Conservation (phyloP, 2,113 vertebrate genomes). For the Mola mola region DNA sequence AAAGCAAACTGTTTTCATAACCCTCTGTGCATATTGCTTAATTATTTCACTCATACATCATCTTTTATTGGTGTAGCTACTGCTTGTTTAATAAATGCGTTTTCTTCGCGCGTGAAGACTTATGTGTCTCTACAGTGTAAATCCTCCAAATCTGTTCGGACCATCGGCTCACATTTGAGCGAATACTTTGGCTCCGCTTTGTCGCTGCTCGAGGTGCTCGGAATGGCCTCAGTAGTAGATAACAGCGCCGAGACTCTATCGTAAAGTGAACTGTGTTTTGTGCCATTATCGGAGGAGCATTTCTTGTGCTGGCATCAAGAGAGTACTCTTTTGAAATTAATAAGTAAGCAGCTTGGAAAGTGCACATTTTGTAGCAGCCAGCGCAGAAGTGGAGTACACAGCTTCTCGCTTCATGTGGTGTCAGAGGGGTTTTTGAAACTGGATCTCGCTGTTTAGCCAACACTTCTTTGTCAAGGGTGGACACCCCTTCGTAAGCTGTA, state of each 20-base stretch:
- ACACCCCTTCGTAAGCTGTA: neutral
- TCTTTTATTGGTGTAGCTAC: neutral
- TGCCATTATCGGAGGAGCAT: neutral
- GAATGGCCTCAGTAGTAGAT: conserved; percentile 18
- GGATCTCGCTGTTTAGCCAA: neutral
- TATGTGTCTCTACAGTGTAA: neutral
- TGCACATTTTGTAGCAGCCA: neutral
- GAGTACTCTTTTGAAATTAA: conserved; percentile 28
- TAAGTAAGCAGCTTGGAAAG: neutral
- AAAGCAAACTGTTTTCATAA: conserved; percentile 10
- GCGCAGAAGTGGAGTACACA: neutral
- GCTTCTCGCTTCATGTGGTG: neutral
- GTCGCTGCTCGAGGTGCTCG: conserved; percentile 29
- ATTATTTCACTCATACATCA: conserved; percentile 18
- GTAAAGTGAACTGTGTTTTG: neutral
- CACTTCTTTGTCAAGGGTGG: conserved; percentile 18
- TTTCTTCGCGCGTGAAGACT: neutral
- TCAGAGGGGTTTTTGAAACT: conserved; percentile 16
- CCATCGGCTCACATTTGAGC: neutral
- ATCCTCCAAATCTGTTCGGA: neutral
- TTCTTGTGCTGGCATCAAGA: conserved; percentile 1
- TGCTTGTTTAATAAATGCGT: neutral
- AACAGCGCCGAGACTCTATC: conserved; percentile 14
- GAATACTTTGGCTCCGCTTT: conserved; percentile 18
- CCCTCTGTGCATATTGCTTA: conserved; percentile 6